A percentile compares a stretch with the other conserved stretches of the same genome.
Conservation (phyloP, 2,113 vertebrate species). For the Stigmatopora argus region DNA sequence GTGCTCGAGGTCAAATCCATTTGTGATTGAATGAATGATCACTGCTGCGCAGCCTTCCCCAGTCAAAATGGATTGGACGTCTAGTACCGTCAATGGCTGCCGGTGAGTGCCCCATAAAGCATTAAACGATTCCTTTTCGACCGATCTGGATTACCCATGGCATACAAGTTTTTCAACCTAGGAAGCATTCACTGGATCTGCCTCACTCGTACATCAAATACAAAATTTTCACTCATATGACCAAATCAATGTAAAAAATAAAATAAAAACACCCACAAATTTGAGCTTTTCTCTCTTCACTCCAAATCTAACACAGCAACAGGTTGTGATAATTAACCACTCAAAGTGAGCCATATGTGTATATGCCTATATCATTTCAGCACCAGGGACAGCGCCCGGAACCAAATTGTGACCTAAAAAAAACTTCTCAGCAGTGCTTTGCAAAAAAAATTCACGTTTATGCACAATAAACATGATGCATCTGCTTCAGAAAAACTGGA, state of each 20-base stretch:
- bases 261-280: not conserved
- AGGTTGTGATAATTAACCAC: not conserved
- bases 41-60: too few species aligned
- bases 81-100: too few species aligned
- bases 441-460: not conserved
- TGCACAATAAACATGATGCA: not conserved
- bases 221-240: not conserved
- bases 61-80: too few species aligned
- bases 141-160: not conserved
- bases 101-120: too few species aligned
- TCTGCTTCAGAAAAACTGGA: not conserved
- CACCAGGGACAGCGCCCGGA: slow-evolving; percentile 59
- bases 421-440: slow-evolving; percentile 12
- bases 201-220: not conserved
- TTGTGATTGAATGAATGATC: too few species aligned
- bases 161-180: not conserved
- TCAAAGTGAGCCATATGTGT: not conserved
- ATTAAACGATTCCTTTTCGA: not conserved
- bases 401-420: slow-evolving; percentile 26
- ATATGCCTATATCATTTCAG: slow-evolving; percentile 30
- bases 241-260: not conserved
- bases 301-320: not conserved
- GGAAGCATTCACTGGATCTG: not conserved
- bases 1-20: too few species aligned
- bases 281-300: not conserved